These are phyloP conservation scores for Ephestia elutella DNA, from an alignment of 1,140 invertebrate species.

Conservation along the genomic window DNA sequence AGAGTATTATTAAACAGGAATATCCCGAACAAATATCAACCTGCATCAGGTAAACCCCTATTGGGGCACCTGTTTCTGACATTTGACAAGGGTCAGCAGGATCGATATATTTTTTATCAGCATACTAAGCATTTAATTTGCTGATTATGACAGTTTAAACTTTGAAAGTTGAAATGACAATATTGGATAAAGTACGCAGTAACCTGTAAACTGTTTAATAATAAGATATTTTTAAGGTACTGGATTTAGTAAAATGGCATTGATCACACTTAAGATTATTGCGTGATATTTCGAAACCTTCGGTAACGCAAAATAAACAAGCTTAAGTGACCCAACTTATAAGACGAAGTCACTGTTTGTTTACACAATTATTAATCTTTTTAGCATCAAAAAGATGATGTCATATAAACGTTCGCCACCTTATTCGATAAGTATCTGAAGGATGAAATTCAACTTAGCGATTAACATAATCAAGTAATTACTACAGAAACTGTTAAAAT, in stretches of 20 bases:
- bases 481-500: conserved; percentile 3
- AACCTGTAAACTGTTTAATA: background rate
- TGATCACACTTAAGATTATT: conserved; percentile 17
- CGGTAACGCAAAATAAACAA: conserved; percentile 29
- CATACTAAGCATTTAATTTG: background rate
- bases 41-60: conserved; percentile 15
- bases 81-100: background rate
- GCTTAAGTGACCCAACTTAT: conserved; percentile 23
- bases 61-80: conserved; percentile 15
- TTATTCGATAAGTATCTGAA: conserved; percentile 7
- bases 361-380: conserved; percentile 64
- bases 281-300: conserved; percentile 19
- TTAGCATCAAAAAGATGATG: conserved; percentile 49
- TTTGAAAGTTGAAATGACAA: background rate
- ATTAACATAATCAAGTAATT: conserved; percentile 11
- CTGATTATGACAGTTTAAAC: background rate
- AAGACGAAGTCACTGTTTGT: conserved; percentile 35
- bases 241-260: background rate
- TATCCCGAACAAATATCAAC: conserved; percentile 25
- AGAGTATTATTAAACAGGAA: conserved; percentile 2
- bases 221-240: background rate
- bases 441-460: background rate
- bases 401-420: conserved; percentile 33
- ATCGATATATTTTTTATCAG: background rate
- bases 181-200: no score